phyloP scores from a whole-genome alignment of 2,797 vertebrate species.

The Myripristis jacobus region DNA sequence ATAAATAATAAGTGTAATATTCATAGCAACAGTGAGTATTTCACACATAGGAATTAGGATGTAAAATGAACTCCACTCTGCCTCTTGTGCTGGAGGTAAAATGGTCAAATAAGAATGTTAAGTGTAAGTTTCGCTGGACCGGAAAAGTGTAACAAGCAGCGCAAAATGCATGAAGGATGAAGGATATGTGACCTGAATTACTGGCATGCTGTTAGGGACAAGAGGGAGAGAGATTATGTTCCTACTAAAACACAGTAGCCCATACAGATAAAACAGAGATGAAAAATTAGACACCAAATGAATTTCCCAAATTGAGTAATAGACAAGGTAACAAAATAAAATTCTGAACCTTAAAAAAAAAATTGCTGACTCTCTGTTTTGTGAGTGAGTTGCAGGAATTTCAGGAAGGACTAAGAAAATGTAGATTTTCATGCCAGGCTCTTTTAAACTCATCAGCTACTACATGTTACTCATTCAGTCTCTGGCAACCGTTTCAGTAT shows the following conservation, averaged over 20 bases:
- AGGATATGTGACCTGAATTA: constrained; percentile 37
- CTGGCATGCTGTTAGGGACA: constrained; percentile 2
- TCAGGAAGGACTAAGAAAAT: constrained; percentile 51
- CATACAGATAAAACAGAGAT: not conserved
- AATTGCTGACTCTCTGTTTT: constrained; percentile 26
- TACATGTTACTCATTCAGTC: constrained; percentile 20
- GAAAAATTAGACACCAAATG: not conserved
- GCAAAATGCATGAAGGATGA: constrained; percentile 53
- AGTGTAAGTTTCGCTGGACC: constrained; percentile 32
- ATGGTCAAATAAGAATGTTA: constrained; percentile 46
- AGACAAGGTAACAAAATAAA: not conserved
- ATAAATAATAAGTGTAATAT: constrained; percentile 79
- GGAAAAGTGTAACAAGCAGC: constrained; percentile 40
- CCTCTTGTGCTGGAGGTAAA: constrained; percentile 44
- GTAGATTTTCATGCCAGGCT: constrained; percentile 40
- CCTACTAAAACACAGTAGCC: not conserved
- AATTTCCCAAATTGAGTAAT: not conserved
- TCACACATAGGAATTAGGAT: constrained; percentile 50
- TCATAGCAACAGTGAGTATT: constrained; percentile 52
- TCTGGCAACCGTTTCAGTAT: constrained; percentile 48
- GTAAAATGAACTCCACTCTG: constrained; percentile 43
- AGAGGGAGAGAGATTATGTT: not conserved
- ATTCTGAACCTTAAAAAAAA: not conserved
- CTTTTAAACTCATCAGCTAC: constrained; percentile 23
- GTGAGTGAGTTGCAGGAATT: constrained; percentile 20